phyloP scores from a whole-genome alignment of 2,888 invertebrate species.

The Cryptocephalus moraei region DNA sequence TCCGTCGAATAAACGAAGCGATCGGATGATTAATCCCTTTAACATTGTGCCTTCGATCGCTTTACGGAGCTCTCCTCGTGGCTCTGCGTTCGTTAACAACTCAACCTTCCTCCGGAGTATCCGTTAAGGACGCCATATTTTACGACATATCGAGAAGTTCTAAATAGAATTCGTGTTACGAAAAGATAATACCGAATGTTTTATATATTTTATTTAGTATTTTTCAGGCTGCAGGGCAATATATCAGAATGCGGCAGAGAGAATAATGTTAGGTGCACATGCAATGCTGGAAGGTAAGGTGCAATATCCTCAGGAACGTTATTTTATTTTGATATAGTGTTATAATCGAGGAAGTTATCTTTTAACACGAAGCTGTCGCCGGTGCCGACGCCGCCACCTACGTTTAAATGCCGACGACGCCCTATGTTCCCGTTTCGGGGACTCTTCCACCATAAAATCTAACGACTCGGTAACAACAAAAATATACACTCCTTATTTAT shows the following conservation, averaged over 20 bases:
- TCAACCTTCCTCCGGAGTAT: too few relatives aligned
- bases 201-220: conserved; percentile 25
- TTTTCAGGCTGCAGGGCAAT: conserved; percentile 23
- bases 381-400: too few relatives aligned
- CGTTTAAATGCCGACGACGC: too few relatives aligned
- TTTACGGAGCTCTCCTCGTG: too few relatives aligned
- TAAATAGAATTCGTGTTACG: conserved; percentile 25
- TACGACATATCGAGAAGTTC: conserved; percentile 13
- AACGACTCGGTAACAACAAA: too few relatives aligned
- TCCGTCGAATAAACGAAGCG: too few relatives aligned
- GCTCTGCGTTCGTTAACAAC: too few relatives aligned
- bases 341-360: conserved; percentile 23
- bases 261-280: conserved; percentile 28
- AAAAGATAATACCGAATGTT: conserved; percentile 20
- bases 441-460: too few relatives aligned
- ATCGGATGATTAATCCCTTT: too few relatives aligned
- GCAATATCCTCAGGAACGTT: conserved; percentile 27
- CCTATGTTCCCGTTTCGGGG: too few relatives aligned
- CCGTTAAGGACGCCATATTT: neutral
- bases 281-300: conserved; percentile 27
- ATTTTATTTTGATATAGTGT: conserved; percentile 25
- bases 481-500: too few relatives aligned
- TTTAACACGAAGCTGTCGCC: conserved; percentile 15
- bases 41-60: too few relatives aligned
- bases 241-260: conserved; percentile 15